Conservation (phyloP, 92 coral and sea anemone genomes). For the Epizoanthus fatuus region DNA sequence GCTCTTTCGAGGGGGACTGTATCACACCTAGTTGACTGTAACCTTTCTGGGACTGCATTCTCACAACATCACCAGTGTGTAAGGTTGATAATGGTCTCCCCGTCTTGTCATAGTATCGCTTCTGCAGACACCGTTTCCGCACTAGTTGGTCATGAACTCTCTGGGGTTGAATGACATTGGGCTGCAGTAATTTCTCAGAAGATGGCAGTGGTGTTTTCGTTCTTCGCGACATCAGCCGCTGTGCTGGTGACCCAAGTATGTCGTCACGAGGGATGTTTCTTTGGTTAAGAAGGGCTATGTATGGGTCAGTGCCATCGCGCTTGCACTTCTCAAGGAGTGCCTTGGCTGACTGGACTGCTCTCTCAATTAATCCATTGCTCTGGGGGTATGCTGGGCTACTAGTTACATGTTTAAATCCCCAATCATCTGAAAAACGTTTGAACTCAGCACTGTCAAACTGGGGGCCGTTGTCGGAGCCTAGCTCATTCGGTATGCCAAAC, state of each 20-base stretch:
- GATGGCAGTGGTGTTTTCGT: no score
- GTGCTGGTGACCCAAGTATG: constrained; percentile 57
- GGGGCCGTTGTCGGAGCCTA: no score
- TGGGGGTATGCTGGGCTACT: no score
- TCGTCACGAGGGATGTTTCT: constrained; percentile 47
- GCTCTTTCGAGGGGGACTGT: constrained; percentile 29
- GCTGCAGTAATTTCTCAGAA: neutral
- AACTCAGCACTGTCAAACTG: no score
- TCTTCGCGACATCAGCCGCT: no score
- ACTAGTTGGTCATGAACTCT: constrained; percentile 4
- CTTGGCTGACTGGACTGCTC: constrained; percentile 57
- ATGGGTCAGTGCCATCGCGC: constrained; percentile 46
- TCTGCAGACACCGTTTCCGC: constrained; percentile 40
- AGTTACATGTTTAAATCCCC: no score
- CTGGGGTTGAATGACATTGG: neutral
- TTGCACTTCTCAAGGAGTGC: constrained; percentile 54
- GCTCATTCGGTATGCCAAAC: no score
- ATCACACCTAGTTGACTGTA: no score
- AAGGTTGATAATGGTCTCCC: constrained; percentile 29
- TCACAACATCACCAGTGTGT: constrained; percentile 45
- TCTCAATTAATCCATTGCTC: constrained; percentile 55
- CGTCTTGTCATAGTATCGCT: constrained; percentile 32
- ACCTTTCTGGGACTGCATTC: constrained; percentile 39
- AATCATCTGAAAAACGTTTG: no score
- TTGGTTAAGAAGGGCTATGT: constrained; percentile 46